Conservation (phyloP, 2,888 invertebrate species). For the Thera britannica region DNA sequence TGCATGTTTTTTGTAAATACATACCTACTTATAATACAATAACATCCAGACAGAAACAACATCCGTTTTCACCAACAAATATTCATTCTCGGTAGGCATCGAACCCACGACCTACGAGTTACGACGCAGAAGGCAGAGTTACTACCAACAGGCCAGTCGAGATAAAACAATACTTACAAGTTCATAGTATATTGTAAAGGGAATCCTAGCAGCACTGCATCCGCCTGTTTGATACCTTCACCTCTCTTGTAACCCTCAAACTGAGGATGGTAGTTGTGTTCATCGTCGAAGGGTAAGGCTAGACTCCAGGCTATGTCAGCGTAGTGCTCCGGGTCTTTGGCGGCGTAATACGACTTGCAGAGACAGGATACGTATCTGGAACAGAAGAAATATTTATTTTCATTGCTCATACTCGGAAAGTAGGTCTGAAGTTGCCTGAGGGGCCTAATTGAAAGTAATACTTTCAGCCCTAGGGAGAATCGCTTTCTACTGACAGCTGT, state of each 20-base stretch:
- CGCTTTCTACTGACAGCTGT: no score
- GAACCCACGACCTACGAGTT: no score
- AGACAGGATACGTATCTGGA: constrained; percentile 77
- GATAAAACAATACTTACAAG: constrained; percentile 57
- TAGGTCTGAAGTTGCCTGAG: no score
- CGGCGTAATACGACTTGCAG: constrained; percentile 70
- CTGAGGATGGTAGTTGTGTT: constrained; percentile 85
- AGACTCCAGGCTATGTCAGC: constrained; percentile 82
- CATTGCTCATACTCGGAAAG: no score
- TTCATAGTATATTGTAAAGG: constrained; percentile 84
- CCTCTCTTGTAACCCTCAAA: constrained; percentile 77
- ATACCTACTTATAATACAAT: no score
- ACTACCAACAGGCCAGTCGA: neutral
- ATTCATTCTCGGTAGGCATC: no score
- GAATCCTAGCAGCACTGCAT: constrained; percentile 83
- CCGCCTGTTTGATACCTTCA: constrained; percentile 84
- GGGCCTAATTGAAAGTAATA: no score
- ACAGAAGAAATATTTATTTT: constrained; percentile 12
- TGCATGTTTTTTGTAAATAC: no score
- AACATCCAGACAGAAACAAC: no score
- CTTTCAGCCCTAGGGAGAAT: no score
- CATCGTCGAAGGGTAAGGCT: constrained; percentile 76
- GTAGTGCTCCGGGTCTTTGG: constrained; percentile 71
- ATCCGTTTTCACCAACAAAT: no score
- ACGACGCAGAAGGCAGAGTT: no score